Evolutionary conservation across 2,797 vertebrate species (phyloP).

Genomic region (Coracias cyanogaster): DNA sequence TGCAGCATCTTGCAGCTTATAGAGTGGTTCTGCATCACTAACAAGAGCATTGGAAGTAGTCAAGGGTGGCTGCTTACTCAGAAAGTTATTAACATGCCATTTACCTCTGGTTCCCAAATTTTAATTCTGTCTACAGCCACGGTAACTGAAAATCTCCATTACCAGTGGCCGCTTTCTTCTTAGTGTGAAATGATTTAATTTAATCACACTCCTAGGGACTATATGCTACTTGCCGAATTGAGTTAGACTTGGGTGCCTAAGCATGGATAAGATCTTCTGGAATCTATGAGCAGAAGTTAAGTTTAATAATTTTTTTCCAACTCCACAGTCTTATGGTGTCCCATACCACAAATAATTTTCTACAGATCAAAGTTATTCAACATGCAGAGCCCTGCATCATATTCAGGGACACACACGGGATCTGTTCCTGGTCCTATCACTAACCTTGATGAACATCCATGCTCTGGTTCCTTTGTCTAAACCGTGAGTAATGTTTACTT

Average conservation of each 20-base stretch:
- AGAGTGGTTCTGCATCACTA: not conserved
- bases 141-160: not conserved
- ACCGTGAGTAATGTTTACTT: not conserved
- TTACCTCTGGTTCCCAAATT: not conserved
- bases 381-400: rapidly evolving
- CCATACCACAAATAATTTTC: not conserved
- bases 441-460: not conserved
- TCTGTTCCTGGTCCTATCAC: not conserved
- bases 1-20: not conserved
- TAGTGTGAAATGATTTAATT: not conserved
- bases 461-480: not conserved
- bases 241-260: not conserved
- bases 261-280: not conserved
- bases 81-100: not conserved
- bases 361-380: not conserved
- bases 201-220: not conserved
- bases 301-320: not conserved
- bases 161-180: not conserved
- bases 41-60: not conserved
- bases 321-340: not conserved
- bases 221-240: not conserved
- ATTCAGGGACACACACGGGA: not conserved
- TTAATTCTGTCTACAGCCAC: not conserved
- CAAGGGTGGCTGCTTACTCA: not conserved
- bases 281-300: not conserved